Base-by-base conservation (phyloP, 2,888 invertebrate genomes). In the Epistrophe grossulariae region DNA sequence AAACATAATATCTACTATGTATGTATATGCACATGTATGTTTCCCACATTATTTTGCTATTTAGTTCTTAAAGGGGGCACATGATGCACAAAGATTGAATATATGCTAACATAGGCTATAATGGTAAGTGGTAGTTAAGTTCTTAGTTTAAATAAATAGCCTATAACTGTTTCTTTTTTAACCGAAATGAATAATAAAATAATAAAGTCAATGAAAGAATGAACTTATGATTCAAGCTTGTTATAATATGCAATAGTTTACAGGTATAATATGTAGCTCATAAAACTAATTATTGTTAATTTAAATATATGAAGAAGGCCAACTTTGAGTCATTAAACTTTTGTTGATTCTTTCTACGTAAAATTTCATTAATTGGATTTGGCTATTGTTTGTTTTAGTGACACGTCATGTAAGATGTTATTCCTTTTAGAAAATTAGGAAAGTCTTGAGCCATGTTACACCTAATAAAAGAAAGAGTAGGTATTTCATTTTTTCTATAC, bases 111-210 rank as follows among this genome's bases (percentile, higher is more conserved):
- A 60, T 40, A 28, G 11, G 68, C 24, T 64, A n/a, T n/a, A 66
- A 66, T 66, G 70, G 48, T 72, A 77, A 66, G 66, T 59, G 66
- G 17, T 66, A 73, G 50, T 73, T 68, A 48, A 45, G 66, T 38
- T 59, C 4, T 68, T 35, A 55, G 57, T 66, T 64, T 81, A 38
- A 85, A 66, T 70, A 81, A 64, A 85, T 73, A 73, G 73, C 62
- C 73, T 43, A n/a, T n/a, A 19, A 38, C 24, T 43, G 43, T 52
- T 24, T 38, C 55, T 55, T 52, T 55, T 55, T 70, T 40, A 40
- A 55, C 55, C 55, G 40, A 55, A 55, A 55, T 70, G n/a, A 38
- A 68, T 50, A 52, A 28, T 68, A 38, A 50, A 68, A n/a, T n/a
- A n/a, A n/a, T n/a, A n/a, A n/a, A n/a, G n/a, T 31, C 11, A 19